Percentiles rank a stretch among this genome's conserved stretches.
Evolutionary conservation across 2,113 vertebrate species (phyloP).

Genomic region (Dicrurus megarhynchus): DNA sequence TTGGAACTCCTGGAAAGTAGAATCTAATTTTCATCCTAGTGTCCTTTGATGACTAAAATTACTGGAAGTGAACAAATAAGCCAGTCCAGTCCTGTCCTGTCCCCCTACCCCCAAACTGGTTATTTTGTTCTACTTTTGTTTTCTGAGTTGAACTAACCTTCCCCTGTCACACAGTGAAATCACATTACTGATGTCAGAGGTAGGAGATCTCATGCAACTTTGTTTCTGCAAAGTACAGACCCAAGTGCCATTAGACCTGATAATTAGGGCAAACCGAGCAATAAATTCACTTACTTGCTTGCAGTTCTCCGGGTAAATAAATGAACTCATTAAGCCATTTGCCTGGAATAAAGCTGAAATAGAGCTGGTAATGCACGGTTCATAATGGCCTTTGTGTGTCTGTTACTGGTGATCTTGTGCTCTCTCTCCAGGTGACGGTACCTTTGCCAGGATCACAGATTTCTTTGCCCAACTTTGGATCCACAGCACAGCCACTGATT

Average conservation of each 20-base stretch:
- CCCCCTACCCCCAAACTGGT: background rate
- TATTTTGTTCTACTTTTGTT: background rate
- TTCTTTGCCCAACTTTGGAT: conserved; percentile 91
- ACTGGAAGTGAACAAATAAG: background rate
- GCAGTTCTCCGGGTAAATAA: background rate
- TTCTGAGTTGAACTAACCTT: background rate
- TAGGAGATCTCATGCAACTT: background rate
- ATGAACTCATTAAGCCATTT: background rate
- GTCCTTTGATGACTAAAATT: background rate
- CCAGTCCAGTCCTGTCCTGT: background rate
- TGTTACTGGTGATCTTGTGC: conserved; percentile 1
- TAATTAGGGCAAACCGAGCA: background rate
- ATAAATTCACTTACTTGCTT: background rate
- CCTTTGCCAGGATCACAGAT: conserved; percentile 91
- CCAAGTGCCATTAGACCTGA: background rate
- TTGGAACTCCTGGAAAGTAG: background rate
- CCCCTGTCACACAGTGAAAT: background rate
- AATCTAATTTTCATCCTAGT: background rate
- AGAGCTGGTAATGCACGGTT: background rate
- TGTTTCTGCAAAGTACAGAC: background rate
- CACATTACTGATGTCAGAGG: background rate
- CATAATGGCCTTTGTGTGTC: background rate
- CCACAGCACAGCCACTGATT: conserved; percentile 91
- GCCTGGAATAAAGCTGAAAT: background rate
- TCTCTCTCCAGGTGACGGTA: conserved; percentile 82